These are phyloP conservation scores for Hemiscyllium ocellatum DNA, from an alignment of 2,113 vertebrate genomes.

Conservation along the genomic window DNA sequence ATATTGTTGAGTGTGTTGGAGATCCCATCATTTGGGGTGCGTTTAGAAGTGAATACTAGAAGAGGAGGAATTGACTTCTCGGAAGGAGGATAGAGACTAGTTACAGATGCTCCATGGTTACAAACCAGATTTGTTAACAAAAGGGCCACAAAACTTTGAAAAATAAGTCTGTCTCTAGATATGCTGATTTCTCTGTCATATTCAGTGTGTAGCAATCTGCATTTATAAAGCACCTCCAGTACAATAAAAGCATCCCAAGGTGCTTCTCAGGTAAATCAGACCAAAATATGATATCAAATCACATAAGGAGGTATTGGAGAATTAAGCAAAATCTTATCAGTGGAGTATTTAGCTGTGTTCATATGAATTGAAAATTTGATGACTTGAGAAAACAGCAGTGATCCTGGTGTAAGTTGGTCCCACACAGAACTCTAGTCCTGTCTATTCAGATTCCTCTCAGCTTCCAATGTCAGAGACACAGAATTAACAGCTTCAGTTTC, in stretches of 20 bases:
- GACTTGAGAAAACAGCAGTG: neutral
- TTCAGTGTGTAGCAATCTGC: neutral
- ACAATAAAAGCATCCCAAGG: neutral
- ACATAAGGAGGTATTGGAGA: neutral
- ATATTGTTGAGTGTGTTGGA: neutral
- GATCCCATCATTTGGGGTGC: neutral
- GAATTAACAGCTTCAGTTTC: neutral
- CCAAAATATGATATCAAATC: neutral
- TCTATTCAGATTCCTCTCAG: neutral
- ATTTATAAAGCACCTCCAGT: neutral
- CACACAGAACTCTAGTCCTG: neutral
- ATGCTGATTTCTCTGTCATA: no score
- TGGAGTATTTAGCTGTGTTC: no score
- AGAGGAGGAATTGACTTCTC: no score
- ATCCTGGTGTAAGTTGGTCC: neutral
- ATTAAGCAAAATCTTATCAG: neutral
- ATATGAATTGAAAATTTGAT: neutral
- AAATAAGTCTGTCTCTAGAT: neutral
- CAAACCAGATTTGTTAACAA: neutral
- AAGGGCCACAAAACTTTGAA: neutral
- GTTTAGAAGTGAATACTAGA: neutral
- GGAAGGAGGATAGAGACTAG: neutral
- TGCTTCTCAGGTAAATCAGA: neutral
- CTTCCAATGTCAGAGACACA: neutral
- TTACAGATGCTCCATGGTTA: neutral